These are phyloP conservation scores for Altica lythri DNA, from an alignment of 2,888 invertebrate genomes.

Conservation along the genomic window DNA sequence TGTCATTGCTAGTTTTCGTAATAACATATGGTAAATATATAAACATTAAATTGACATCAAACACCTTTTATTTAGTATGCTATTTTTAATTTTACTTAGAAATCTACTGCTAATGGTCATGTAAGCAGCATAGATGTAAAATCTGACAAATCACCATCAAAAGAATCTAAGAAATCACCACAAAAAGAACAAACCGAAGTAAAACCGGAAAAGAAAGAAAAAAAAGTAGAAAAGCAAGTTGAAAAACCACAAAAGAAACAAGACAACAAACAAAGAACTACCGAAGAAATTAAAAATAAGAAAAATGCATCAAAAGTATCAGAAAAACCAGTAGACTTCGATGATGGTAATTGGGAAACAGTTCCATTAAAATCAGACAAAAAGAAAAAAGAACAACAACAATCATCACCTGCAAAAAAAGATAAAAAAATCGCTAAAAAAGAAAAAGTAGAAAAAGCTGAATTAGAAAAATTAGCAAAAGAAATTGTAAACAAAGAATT, in stretches of 20 bases:
- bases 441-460: constrained; percentile 54
- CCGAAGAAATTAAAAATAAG: constrained; percentile 51
- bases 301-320: constrained; percentile 58
- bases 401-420: constrained; percentile 54
- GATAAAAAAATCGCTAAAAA: constrained; percentile 51
- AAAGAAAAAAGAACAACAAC: constrained; percentile 66
- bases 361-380: constrained; percentile 73
- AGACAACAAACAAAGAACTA: constrained; percentile 39
- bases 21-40: too few relatives aligned
- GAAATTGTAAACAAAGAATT: constrained; percentile 60
- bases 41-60: too few relatives aligned
- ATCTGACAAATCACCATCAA: constrained; percentile 61
- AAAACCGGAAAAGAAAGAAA: constrained; percentile 55
- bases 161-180: constrained; percentile 59
- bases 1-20: too few relatives aligned
- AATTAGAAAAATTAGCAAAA: constrained; percentile 59
- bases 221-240: constrained; percentile 62
- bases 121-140: constrained; percentile 62
- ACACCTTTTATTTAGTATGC: too few relatives aligned
- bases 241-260: constrained; percentile 58
- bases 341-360: constrained; percentile 77
- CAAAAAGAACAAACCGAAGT: constrained; percentile 59
- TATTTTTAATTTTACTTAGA: constrained; percentile 52
- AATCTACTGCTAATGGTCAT: constrained; percentile 68
- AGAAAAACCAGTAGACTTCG: constrained; percentile 74